phyloP scores from a whole-genome alignment of 2,888 invertebrate species.

The Acholoe squamosa region DNA sequence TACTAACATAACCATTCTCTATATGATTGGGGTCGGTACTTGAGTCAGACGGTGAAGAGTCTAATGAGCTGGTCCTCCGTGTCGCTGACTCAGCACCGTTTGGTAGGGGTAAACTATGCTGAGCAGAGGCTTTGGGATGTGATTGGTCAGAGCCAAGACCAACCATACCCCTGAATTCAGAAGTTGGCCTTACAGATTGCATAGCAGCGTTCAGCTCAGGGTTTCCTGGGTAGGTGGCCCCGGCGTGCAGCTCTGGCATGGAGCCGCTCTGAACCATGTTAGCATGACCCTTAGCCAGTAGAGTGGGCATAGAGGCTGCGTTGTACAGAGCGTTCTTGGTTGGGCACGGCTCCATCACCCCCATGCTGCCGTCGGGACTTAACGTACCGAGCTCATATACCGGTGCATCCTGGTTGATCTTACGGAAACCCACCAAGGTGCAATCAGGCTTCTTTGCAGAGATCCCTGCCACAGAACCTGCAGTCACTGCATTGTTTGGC shows the following conservation, averaged over 20 bases:
- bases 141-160: background rate
- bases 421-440: conserved; percentile 80
- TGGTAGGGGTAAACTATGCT: conserved; percentile 15
- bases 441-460: conserved; percentile 72
- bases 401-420: conserved; percentile 70
- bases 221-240: conserved; percentile 52
- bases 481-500: background rate
- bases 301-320: conserved; percentile 68
- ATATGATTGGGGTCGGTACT: conserved; percentile 46
- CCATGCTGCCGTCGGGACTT: conserved; percentile 72
- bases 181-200: background rate
- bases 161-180: background rate
- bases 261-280: conserved; percentile 63
- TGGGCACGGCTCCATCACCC: background rate
- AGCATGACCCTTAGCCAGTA: conserved; percentile 44
- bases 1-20: conserved; percentile 66
- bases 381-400: conserved; percentile 79
- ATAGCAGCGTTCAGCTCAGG: conserved; percentile 31
- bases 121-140: background rate
- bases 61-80: background rate
- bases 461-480: conserved; percentile 65
- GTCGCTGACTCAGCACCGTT: conserved; percentile 29
- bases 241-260: conserved; percentile 65
- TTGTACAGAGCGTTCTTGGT: conserved; percentile 60
- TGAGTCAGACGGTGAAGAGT: conserved; percentile 56